These are phyloP conservation scores for Sebastes alutus DNA, from an alignment of 2,797 vertebrate genomes.

Conservation along the genomic window DNA sequence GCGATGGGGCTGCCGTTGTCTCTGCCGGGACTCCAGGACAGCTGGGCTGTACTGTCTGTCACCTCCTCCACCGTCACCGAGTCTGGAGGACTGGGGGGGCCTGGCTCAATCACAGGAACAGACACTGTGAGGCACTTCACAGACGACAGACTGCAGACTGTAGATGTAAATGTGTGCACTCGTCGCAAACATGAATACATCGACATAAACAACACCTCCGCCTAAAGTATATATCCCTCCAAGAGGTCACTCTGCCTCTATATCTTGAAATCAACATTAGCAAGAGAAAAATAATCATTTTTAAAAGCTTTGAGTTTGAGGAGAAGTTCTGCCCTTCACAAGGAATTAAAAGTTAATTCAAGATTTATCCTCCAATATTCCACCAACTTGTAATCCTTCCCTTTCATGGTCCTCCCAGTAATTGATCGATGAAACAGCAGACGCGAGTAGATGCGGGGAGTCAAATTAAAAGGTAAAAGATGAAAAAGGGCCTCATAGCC, in stretches of 20 bases:
- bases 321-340: slow-evolving; percentile 45
- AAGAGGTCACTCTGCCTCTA: not conserved
- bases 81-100: slow-evolving; percentile 85
- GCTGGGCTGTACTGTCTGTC: slow-evolving; percentile 87
- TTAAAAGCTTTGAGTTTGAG: slow-evolving; percentile 26
- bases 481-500: slow-evolving; percentile 53
- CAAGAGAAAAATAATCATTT: slow-evolving; percentile 8
- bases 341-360: slow-evolving; percentile 65
- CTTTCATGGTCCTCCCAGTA: slow-evolving; percentile 44
- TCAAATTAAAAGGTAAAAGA: slow-evolving; percentile 73
- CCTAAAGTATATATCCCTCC: not conserved
- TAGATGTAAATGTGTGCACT: not conserved
- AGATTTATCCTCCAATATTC: slow-evolving; percentile 63
- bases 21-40: slow-evolving; percentile 84
- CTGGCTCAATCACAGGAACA: slow-evolving; percentile 79
- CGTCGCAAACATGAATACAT: not conserved
- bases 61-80: slow-evolving; percentile 86
- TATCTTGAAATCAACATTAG: slow-evolving; percentile 15
- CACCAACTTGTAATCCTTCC: slow-evolving; percentile 53
- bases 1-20: slow-evolving; percentile 87
- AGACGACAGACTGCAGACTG: not conserved
- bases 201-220: not conserved
- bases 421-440: slow-evolving; percentile 63
- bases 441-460: slow-evolving; percentile 31
- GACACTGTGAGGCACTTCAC: slow-evolving; percentile 61